Evolutionary conservation across 2,888 invertebrate genomes (phyloP).

Genomic region (Chromoteleia sp.): DNA sequence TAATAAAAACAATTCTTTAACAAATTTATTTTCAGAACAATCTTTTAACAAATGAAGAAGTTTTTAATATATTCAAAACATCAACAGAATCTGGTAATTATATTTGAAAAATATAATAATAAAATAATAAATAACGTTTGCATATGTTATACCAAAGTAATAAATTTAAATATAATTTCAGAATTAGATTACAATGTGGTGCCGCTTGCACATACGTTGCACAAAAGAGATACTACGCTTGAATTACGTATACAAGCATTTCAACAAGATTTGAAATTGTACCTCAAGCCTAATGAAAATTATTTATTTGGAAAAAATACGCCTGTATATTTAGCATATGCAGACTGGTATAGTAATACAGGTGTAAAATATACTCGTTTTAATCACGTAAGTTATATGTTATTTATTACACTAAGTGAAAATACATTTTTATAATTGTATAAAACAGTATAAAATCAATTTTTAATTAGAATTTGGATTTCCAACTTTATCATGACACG

Average conservation of each 20-base stretch:
- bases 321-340: constrained; percentile 11
- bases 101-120: too few species aligned
- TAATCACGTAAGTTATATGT: constrained; percentile 10
- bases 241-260: constrained; percentile 17
- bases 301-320: constrained; percentile 17
- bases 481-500: not conserved
- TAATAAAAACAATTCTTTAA: too few species aligned
- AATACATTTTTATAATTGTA: too few species aligned
- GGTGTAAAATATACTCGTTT: constrained; percentile 1
- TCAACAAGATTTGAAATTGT: constrained; percentile 2
- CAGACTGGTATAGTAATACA: not conserved
- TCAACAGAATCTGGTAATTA: too few species aligned
- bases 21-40: too few species aligned
- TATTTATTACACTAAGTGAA: too few species aligned
- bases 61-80: too few species aligned
- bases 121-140: too few species aligned
- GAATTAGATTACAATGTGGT: not conserved
- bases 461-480: constrained; percentile 8
- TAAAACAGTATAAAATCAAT: too few species aligned
- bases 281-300: constrained; percentile 15
- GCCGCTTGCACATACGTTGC: not conserved
- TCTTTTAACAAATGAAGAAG: too few species aligned
- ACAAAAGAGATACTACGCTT: not conserved
- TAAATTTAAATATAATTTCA: too few species aligned
- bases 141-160: too few species aligned